Conservation (phyloP, 2,113 vertebrate genomes). For the Platichthys stellatus region DNA sequence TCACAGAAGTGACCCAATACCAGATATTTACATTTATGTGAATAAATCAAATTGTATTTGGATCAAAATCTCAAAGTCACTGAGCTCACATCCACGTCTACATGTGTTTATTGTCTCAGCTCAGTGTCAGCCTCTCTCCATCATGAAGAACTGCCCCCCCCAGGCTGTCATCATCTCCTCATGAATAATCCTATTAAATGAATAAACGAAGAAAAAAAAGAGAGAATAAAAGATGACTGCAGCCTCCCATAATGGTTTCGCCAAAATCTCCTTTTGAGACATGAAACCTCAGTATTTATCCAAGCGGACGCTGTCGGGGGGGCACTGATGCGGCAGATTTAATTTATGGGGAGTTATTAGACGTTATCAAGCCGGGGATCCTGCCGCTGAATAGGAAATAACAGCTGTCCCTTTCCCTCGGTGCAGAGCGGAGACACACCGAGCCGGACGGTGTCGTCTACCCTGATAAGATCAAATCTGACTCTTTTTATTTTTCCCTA, state of each 20-base stretch:
- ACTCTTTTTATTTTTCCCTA: background rate
- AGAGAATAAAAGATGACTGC: constrained; percentile 40
- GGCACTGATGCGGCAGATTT: constrained; percentile 63
- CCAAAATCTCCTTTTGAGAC: constrained; percentile 68
- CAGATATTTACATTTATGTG: no score
- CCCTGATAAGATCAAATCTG: constrained; percentile 42
- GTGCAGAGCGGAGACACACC: background rate
- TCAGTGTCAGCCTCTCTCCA: no score
- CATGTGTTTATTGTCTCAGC: background rate
- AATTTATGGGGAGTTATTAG: constrained; percentile 75
- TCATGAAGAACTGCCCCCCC: no score
- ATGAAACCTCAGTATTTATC: constrained; percentile 60
- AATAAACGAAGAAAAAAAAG: constrained; percentile 51
- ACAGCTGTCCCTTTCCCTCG: constrained; percentile 47
- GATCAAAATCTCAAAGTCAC: no score
- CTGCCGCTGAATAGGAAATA: constrained; percentile 60
- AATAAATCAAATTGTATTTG: no score
- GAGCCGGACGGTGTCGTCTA: constrained; percentile 16
- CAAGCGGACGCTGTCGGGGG: constrained; percentile 26
- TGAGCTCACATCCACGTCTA: background rate
- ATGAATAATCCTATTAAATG: constrained; percentile 75
- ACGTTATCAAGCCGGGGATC: constrained; percentile 64
- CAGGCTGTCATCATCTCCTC: constrained; percentile 17
- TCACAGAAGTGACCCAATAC: no score
- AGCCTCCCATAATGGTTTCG: constrained; percentile 54